Conservation (phyloP, 2,888 invertebrate genomes). For the Clanis bilineata region DNA sequence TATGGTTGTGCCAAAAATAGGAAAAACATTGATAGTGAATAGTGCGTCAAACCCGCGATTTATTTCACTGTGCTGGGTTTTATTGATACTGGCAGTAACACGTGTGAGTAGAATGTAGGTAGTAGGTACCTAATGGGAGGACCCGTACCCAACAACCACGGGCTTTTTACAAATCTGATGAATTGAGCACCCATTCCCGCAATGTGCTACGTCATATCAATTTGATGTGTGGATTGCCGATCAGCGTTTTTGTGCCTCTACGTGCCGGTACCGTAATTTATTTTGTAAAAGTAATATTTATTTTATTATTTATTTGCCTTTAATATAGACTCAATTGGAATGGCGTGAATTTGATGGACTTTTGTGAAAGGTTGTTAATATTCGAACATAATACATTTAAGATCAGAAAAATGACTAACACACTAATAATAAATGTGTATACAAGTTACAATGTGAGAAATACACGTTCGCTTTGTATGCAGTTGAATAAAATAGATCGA, state of each 20-base stretch:
- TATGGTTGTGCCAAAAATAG: constrained; percentile 7
- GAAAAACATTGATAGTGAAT: constrained; percentile 14
- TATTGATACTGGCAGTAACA: constrained; percentile 8
- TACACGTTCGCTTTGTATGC: too few species aligned
- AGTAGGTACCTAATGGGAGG: constrained; percentile 1
- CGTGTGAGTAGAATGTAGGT: constrained; percentile 3
- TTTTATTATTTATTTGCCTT: too few species aligned
- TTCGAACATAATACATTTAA: too few species aligned
- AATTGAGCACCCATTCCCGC: constrained; percentile 11
- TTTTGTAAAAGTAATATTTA: not conserved
- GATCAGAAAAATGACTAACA: too few species aligned
- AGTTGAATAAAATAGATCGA: too few species aligned
- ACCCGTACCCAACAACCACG: not conserved
- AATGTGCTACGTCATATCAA: constrained; percentile 16
- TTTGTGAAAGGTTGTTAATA: too few species aligned
- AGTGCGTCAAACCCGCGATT: constrained; percentile 5
- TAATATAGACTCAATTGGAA: too few species aligned
- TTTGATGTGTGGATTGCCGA: not conserved
- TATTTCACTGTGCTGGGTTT: constrained; percentile 9
- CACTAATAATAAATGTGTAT: too few species aligned
- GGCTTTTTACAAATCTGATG: constrained; percentile 15
- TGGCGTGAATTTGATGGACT: too few species aligned
- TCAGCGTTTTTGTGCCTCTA: not conserved
- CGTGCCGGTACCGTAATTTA: not conserved
- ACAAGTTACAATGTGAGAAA: too few species aligned